These are phyloP conservation scores for Grallaria varia DNA, from an alignment of 2,113 vertebrate species.

Conservation along the genomic window DNA sequence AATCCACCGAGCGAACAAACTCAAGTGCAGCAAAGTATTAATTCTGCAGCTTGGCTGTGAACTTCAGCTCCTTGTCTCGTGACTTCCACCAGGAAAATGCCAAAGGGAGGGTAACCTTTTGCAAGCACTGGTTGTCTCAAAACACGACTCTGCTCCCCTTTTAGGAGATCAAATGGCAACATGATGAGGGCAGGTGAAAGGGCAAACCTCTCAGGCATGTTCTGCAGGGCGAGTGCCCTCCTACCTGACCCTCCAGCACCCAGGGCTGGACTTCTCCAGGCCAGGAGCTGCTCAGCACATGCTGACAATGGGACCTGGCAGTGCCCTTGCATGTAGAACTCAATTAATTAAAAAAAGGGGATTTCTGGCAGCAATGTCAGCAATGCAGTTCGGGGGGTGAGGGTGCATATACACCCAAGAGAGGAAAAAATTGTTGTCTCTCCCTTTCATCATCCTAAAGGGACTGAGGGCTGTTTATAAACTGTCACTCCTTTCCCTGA, in stretches of 20 bases:
- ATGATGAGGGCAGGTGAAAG: not conserved
- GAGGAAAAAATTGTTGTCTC: not conserved
- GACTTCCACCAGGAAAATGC: constrained; percentile 11
- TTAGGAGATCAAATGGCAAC: not conserved
- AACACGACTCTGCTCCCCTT: not conserved
- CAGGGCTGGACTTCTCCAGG: not conserved
- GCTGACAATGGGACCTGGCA: not conserved
- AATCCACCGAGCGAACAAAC: not conserved
- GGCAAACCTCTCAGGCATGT: accelerated
- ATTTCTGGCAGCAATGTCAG: accelerated
- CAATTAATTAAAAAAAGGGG: accelerated
- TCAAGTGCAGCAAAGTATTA: not conserved
- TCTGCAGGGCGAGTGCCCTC: not conserved
- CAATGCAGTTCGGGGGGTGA: not conserved
- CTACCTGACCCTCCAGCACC: not conserved
- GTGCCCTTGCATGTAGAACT: not conserved
- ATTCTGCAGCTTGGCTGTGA: constrained; percentile 3
- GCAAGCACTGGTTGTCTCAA: accelerated
- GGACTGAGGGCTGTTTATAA: not conserved
- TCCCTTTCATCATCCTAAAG: not conserved
- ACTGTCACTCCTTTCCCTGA: not conserved
- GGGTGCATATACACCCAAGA: not conserved
- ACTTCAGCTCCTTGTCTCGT: not conserved
- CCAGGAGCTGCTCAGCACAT: not conserved
- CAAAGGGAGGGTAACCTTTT: not conserved